phyloP scores from a whole-genome alignment of 1,140 invertebrate species.

The Cherax quadricarinatus region DNA sequence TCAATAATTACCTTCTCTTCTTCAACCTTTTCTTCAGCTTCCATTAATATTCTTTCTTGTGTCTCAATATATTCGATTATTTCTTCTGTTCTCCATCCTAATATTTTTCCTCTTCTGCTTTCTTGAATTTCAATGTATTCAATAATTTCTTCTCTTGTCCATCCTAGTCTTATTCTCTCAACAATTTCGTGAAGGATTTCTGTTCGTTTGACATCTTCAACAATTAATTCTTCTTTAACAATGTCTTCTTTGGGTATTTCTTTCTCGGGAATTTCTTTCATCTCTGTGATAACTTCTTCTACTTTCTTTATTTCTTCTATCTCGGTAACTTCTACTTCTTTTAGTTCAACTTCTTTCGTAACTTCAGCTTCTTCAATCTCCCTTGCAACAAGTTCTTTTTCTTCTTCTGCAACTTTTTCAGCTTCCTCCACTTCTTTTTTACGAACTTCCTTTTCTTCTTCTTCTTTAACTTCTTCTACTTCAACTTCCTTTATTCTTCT shows the following conservation, averaged over 20 bases:
- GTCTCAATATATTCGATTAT: background rate
- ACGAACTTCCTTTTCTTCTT: background rate
- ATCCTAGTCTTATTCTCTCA: background rate
- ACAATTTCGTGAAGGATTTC: background rate
- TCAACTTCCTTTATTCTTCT: background rate
- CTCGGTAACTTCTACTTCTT: background rate
- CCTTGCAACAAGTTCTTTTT: background rate
- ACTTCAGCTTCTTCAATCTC: background rate
- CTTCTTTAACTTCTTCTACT: background rate
- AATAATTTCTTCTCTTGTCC: background rate
- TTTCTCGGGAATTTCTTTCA: conserved; percentile 26
- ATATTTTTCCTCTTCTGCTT: conserved; percentile 25
- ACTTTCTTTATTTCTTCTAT: conserved; percentile 21
- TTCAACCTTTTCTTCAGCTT: background rate
- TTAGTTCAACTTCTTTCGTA: background rate
- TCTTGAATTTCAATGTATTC: conserved; percentile 33
- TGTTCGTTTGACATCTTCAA: background rate
- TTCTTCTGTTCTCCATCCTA: conserved; percentile 24
- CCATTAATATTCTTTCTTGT: background rate
- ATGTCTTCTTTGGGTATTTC: conserved; percentile 28
- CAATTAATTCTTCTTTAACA: background rate
- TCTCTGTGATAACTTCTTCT: conserved; percentile 47
- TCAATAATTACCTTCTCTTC: background rate
- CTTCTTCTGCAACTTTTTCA: background rate
- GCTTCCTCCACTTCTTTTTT: background rate